Base-by-base conservation (phyloP, 2,113 vertebrate species). In the Mystacornis crossleyi region DNA sequence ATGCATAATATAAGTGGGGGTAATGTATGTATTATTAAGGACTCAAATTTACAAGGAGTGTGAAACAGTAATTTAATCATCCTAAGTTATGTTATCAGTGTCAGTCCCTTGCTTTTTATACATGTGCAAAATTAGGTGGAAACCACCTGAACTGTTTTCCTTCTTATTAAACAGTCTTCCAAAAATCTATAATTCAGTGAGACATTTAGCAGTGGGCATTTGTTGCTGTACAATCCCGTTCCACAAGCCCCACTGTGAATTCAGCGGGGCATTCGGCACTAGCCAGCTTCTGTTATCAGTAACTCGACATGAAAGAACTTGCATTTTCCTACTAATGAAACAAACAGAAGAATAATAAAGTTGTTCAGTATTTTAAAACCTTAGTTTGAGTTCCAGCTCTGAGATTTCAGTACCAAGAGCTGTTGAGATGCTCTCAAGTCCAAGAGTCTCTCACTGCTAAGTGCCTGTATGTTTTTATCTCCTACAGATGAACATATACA, bases 171-270 rank as follows among this genome's bases (percentile, higher is more conserved):
- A 96, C 77, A 97, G 91, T 91, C 96, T 96, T 95, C 82, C 97
- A 96, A 98, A 98, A 98, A 98, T 98, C 96, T 97, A 96, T 98
- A 97, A 98, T 98, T 98, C 97, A 95, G 96, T 33, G 67, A 98
- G 95, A 97, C 97, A 97, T 97, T 98, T 97, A 97, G 96, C 93
- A 96, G 96, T 97, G 97, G 95, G 91, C 95, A 91, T 98, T 98
- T 98, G 96, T 98, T 97, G 96, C 95, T 97, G 34, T 96, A 97
- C 96, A 98, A 81, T 96, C 97, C 95, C 31, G 8, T 96, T 97
- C 94, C 75, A 88, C 87, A 95, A 93, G 95, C 78, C 93, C 21
- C 85, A 95, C 97, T 98, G 98, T 98, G 98, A 98, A 96, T 98
- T 97, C 97, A 98, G 97, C 55, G 0, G 97, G 97, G 88, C 90